phyloP scores from a whole-genome alignment of 2,113 vertebrate genomes.

The Neolamprologus fasciatus region DNA sequence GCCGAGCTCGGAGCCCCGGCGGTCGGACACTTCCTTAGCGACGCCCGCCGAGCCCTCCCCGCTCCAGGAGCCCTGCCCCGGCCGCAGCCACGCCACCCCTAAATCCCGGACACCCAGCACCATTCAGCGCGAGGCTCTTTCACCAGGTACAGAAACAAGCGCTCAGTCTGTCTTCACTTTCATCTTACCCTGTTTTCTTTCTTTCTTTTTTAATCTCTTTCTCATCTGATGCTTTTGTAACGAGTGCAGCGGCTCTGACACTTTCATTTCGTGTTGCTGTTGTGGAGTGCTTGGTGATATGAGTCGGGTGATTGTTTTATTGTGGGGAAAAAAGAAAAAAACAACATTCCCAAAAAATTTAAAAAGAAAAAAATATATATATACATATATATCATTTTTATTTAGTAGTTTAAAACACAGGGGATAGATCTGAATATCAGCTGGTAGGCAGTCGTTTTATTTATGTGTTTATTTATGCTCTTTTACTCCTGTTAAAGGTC shows the following conservation, averaged over 20 bases:
- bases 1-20: slow-evolving; percentile 73
- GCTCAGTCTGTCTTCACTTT: neutral
- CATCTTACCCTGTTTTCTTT: neutral
- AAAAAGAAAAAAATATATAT: neutral
- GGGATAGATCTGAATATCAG: neutral
- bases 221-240: neutral
- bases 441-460: neutral
- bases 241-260: neutral
- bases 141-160: slow-evolving; percentile 75
- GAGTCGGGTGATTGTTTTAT: neutral
- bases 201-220: neutral
- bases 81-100: slow-evolving; percentile 60
- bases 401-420: neutral
- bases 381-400: neutral
- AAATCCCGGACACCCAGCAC: slow-evolving; percentile 80
- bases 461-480: neutral
- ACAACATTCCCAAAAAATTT: neutral
- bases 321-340: accelerated
- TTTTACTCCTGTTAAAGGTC: neutral
- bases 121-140: slow-evolving; percentile 94
- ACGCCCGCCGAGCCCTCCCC: slow-evolving; percentile 62
- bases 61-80: slow-evolving; percentile 53
- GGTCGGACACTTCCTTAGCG: slow-evolving; percentile 60
- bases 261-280: neutral
- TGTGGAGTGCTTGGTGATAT: neutral